Evolutionary conservation across 2,113 vertebrate species (phyloP).

Genomic region (Chaenogobius annularis): DNA sequence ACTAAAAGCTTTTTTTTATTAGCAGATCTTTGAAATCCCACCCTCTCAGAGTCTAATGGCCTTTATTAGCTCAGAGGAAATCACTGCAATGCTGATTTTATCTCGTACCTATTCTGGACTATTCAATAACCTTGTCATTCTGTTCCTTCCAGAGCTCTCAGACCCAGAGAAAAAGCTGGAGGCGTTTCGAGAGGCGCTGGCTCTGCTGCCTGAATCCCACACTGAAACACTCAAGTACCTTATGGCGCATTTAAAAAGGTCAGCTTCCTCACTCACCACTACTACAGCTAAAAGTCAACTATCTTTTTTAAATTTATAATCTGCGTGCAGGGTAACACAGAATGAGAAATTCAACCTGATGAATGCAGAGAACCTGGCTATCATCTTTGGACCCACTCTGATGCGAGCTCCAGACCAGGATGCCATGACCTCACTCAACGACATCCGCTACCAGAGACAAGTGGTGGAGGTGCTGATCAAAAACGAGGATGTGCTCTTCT

Average conservation of each 20-base stretch:
- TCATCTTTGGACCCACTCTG: constrained; percentile 94
- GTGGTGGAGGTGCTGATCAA: constrained; percentile 99
- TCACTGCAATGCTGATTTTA: constrained; percentile 7
- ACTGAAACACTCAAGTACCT: constrained; percentile 94
- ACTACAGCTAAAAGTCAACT: background rate
- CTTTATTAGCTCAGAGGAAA: constrained; percentile 36
- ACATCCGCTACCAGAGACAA: constrained; percentile 97
- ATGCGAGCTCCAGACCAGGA: constrained; percentile 93
- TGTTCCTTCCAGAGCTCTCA: constrained; percentile 81
- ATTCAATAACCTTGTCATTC: constrained; percentile 11
- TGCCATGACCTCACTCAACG: constrained; percentile 91
- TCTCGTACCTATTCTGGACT: constrained; percentile 3
- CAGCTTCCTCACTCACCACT: constrained; percentile 20
- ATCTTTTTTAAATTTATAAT: background rate
- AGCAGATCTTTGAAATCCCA: constrained; percentile 9
- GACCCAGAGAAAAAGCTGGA: constrained; percentile 92
- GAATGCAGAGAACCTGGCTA: constrained; percentile 97
- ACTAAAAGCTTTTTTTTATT: constrained; percentile 18
- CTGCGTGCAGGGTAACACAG: constrained; percentile 85
- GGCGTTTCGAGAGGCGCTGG: constrained; percentile 89
- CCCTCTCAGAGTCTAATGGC: constrained; percentile 27
- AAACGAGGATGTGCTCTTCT: constrained; percentile 95
- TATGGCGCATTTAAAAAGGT: constrained; percentile 98
- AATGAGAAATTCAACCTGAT: constrained; percentile 96
- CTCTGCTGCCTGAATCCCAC: constrained; percentile 92